A percentile compares a stretch with the other conserved stretches of the same genome.
Evolutionary conservation across 2,797 vertebrate species (phyloP).

Genomic region (Scolopax rusticola): DNA sequence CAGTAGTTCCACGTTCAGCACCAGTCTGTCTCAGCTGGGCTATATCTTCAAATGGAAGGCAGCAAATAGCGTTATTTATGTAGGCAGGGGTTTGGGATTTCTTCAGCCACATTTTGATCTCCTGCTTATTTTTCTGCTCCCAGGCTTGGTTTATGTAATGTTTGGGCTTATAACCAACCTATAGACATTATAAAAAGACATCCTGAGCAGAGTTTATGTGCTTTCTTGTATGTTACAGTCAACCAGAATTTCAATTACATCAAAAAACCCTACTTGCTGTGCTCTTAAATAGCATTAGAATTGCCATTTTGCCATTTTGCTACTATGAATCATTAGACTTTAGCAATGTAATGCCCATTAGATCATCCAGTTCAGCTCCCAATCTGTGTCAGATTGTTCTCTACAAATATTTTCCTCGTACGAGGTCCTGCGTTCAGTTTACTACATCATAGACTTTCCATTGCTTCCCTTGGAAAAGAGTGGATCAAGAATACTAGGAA

Average conservation of each 20-base stretch:
- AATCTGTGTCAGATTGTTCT: constrained; percentile 25
- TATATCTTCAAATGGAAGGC: neutral
- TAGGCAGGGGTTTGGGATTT: neutral
- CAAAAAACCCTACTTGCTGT: neutral
- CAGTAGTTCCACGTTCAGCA: neutral
- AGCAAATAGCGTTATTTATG: fast-evolving
- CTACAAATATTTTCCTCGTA: constrained; percentile 46
- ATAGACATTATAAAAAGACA: neutral
- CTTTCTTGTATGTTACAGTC: neutral
- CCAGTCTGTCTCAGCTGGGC: neutral
- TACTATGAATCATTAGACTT: constrained; percentile 18
- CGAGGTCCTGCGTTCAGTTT: neutral
- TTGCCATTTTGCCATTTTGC: neutral
- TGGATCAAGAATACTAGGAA: constrained; percentile 62
- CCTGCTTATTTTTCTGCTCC: neutral
- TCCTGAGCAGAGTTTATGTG: neutral
- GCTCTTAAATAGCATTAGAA: neutral
- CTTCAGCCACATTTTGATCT: neutral
- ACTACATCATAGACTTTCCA: constrained; percentile 3
- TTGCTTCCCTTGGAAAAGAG: constrained; percentile 52
- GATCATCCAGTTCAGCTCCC: constrained; percentile 19
- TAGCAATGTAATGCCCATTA: constrained; percentile 32
- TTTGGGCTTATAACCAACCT: neutral
- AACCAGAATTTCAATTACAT: neutral
- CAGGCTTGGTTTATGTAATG: neutral